Evolutionary conservation across 2,888 invertebrate species (phyloP), one percentile per base, ranked within the genome.

Genomic region (Choreutis nemorana): DNA sequence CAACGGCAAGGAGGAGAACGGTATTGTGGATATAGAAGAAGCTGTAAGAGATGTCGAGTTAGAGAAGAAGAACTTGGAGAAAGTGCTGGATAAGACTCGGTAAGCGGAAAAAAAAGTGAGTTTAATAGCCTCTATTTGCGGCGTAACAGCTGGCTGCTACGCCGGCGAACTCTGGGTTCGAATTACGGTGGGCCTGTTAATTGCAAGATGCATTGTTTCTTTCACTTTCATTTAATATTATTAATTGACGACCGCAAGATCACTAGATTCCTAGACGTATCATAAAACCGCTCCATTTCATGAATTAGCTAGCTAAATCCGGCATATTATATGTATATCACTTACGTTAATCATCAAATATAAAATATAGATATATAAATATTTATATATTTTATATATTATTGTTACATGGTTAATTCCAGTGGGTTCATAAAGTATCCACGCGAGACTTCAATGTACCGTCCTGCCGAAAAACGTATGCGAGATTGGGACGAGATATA

Each of bases 401-500:
- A 9, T 2, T 22, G 22, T 22, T 29, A 2, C 26, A 10, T 31
- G 13, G 18, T 16, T 35, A 28, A 55, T 12, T 4, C 0, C 63
- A 88, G 91, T 44, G 97, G 98, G 34, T 99, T 99, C 68, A 90
- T 98, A 61, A 97, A 97, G 56, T 99, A 99, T 80, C 89, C 90
- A 32, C 86, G 98, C 31, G 94, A 97, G 59, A 89, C 87, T 2
- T 82, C 85, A 1, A 78, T 91, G 45, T 99, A 99, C 77, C 87
- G 98, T 1, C 85, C 90, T 20, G 89, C 91, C 0, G 90, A 87
- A 30, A 89, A 89, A 44, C 86, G 99, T 0, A 68, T 92, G 43
- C 87, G 92, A 37, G 98, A 99, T 68, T 99, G 97, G 97, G 89
- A 94, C 40, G 99, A 99, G 81, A 93, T 99, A 40, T 97, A 95